Evolutionary conservation across 1,140 invertebrate species (phyloP).

Genomic region (Daktulosphaira vitifoliae): DNA sequence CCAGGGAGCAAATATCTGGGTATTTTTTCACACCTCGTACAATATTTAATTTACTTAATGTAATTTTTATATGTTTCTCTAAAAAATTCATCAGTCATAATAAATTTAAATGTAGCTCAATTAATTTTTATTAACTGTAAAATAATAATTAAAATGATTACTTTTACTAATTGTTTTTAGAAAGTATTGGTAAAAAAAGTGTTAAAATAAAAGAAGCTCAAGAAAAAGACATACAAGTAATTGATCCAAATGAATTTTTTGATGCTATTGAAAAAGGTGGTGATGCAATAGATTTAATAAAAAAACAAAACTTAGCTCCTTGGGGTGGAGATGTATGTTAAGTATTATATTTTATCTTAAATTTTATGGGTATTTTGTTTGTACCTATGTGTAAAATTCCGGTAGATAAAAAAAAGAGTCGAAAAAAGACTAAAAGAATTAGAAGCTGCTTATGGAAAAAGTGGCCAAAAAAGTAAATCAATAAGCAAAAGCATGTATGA

Average conservation of each 20-base stretch:
- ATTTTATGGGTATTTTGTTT: neutral
- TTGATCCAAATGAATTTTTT: slow-evolving; percentile 64
- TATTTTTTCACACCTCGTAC: too few species aligned
- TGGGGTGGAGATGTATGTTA: slow-evolving; percentile 48
- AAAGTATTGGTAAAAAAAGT: slow-evolving; percentile 1
- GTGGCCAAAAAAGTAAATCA: neutral
- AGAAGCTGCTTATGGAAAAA: slow-evolving; percentile 1
- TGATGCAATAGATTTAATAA: slow-evolving; percentile 43
- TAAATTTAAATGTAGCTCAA: too few species aligned
- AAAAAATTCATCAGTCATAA: too few species aligned
- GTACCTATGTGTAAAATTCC: neutral
- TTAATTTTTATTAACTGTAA: too few species aligned
- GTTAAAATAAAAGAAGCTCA: slow-evolving; percentile 46
- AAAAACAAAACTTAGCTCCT: slow-evolving; percentile 44
- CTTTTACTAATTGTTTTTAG: too few species aligned
- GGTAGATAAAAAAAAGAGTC: slow-evolving; percentile 49
- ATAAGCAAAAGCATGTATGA: slow-evolving; percentile 35
- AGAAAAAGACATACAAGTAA: slow-evolving; percentile 63
- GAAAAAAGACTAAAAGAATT: slow-evolving; percentile 33
- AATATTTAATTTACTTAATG: too few species aligned
- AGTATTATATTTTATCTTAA: slow-evolving; percentile 24
- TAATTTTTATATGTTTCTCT: too few species aligned
- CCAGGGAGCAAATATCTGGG: too few species aligned
- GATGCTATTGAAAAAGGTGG: slow-evolving; percentile 47
- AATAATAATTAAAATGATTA: too few species aligned